Base-by-base conservation (phyloP, 1,140 invertebrate species). In the Hormaphis cornu region DNA sequence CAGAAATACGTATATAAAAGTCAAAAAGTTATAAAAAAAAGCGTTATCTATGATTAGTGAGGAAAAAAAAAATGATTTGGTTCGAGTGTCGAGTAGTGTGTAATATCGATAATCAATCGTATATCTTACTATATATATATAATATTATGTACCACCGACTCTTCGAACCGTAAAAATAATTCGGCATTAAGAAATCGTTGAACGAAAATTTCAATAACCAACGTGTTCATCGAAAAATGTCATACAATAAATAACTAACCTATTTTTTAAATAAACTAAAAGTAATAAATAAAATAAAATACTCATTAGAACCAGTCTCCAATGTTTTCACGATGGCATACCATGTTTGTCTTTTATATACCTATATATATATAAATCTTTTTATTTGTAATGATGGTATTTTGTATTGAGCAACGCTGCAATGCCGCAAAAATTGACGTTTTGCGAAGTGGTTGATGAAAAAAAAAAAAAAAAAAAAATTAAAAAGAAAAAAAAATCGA, bases 261-360 rank as follows among this genome's bases (percentile, higher is more conserved):
- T 66, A 66, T 48, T 30, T 59, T 63, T 33, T 28, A 3, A 61
- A 66, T 63, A 48, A 66, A 66, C 59, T 66, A 66, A 66, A 48
- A 35, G 44, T 48, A 66, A 66, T 66, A 66, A 66, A 66, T 66
- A 66, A 66, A 66, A 66, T 66, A 66, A 66, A 66, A 66, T 66
- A 66, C 26, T 66, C 59, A 66, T 66, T 66, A 66, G 59, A 66
- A 66, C 59, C 59, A 66, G 59, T 66, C 59, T 66, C 59, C 59
- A 66, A 66, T 66, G 59, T 66, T 66, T 66, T 66, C 59, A 66
- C 26, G 59, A 66, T 66, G 59, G 59, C 59, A 66, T 66, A 66
- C 59, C 59, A 66, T 66, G 59, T 46, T 63, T 63, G 59, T 63
- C 42, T 63, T 66, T 50, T n/a, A n/a, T n/a, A n/a, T n/a, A n/a